Percentiles rank a stretch among this genome's conserved stretches.
Evolutionary conservation across 2,888 invertebrate species (phyloP).

Genomic region (Strigamia maritima): DNA sequence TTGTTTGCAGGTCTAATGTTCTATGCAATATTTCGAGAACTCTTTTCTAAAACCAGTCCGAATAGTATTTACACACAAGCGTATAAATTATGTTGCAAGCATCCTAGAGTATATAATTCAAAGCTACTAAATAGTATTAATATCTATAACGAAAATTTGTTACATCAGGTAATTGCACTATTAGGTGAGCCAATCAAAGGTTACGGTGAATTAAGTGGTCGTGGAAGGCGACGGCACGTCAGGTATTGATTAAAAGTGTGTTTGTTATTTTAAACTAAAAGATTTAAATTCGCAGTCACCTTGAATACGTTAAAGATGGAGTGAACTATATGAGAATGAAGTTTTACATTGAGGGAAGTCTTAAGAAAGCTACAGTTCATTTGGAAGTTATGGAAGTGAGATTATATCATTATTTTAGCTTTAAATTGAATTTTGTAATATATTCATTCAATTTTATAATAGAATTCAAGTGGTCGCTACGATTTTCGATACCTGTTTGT

Average conservation of each 20-base stretch:
- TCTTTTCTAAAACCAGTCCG: slow-evolving; percentile 83
- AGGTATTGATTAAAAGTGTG: slow-evolving; percentile 52
- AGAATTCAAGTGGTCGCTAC: slow-evolving; percentile 73
- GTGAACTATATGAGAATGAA: slow-evolving; percentile 79
- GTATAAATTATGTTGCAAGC: slow-evolving; percentile 69
- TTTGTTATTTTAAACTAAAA: background rate
- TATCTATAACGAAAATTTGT: background rate
- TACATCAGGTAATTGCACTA: slow-evolving; percentile 61
- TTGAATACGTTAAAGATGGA: slow-evolving; percentile 70
- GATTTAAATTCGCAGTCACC: slow-evolving; percentile 59
- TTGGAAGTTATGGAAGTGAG: slow-evolving; percentile 79
- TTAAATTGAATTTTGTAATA: slow-evolving; percentile 1
- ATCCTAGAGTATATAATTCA: slow-evolving; percentile 67
- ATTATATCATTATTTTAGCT: too few species aligned
- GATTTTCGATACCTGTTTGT: slow-evolving; percentile 79
- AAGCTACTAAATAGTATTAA: too few species aligned
- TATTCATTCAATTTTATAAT: slow-evolving; percentile 49
- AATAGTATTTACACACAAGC: slow-evolving; percentile 79
- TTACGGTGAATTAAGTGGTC: slow-evolving; percentile 78
- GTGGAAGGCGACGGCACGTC: slow-evolving; percentile 79
- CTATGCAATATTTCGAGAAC: slow-evolving; percentile 77
- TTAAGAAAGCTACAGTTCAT: slow-evolving; percentile 77
- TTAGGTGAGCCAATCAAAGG: slow-evolving; percentile 86
- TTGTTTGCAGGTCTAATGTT: slow-evolving; percentile 62
- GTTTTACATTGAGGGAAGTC: slow-evolving; percentile 81